Evolutionary conservation across 2,888 invertebrate species (phyloP).

Genomic region (Iselma pallidipennis): DNA sequence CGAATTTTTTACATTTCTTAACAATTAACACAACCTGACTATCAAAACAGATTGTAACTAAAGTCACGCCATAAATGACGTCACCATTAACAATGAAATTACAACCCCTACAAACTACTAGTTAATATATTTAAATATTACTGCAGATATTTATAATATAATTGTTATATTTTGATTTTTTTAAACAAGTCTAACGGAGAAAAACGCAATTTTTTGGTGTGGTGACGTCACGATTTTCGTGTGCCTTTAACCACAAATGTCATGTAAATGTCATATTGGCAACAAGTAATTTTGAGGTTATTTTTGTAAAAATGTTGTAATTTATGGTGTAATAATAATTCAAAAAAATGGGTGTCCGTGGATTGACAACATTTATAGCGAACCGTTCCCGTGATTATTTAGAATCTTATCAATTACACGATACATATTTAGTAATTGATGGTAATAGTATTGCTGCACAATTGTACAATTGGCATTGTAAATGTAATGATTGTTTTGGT

Average conservation of each 20-base stretch:
- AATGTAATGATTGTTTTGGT: constrained; percentile 74
- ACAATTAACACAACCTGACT: not conserved
- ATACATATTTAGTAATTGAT: constrained; percentile 75
- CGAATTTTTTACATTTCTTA: not conserved
- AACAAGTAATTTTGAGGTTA: constrained; percentile 9
- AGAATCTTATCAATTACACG: constrained; percentile 65
- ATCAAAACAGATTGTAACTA: constrained; percentile 12
- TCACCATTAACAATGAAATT: not conserved
- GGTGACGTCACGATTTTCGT: not conserved
- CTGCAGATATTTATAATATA: no score
- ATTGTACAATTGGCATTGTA: constrained; percentile 66
- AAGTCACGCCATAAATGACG: constrained; percentile 1
- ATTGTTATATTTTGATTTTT: no score
- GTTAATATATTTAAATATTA: no score
- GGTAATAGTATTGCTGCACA: constrained; percentile 77
- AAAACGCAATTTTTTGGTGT: not conserved
- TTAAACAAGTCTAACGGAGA: not conserved
- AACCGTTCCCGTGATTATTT: constrained; percentile 68
- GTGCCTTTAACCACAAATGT: not conserved
- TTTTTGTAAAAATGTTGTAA: not conserved
- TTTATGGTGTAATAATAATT: not conserved
- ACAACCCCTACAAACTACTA: not conserved
- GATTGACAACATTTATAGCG: constrained; percentile 80
- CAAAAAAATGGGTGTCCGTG: constrained; percentile 78
- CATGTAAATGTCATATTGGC: not conserved